Percentiles rank a stretch among this genome's conserved stretches.
Conservation (phyloP, 1,140 invertebrate species). For the Scylla paramamosain region DNA sequence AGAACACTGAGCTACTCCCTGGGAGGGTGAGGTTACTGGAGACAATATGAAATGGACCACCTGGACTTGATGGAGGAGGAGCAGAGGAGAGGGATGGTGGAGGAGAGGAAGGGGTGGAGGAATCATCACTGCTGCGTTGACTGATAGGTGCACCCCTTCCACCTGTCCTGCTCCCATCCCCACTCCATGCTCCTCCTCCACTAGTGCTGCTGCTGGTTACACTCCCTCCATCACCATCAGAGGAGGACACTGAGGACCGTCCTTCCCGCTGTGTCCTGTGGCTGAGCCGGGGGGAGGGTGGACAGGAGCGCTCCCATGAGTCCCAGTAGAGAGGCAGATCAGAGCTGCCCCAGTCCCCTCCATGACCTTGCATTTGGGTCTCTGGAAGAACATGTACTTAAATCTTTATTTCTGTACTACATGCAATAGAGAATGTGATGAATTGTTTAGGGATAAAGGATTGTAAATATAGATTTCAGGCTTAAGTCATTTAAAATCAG, state of each 20-base stretch:
- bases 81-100: slow-evolving; percentile 78
- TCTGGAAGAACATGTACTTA: slow-evolving; percentile 81
- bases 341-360: slow-evolving; percentile 79
- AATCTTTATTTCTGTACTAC: neutral
- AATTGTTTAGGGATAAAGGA: neutral
- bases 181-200: slow-evolving; percentile 61
- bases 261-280: slow-evolving; percentile 74
- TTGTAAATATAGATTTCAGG: too few relatives aligned
- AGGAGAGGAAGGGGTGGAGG: slow-evolving; percentile 79
- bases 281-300: slow-evolving; percentile 75
- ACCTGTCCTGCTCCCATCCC: slow-evolving; percentile 61
- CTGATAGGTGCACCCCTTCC: slow-evolving; percentile 66
- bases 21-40: slow-evolving; percentile 73
- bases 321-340: slow-evolving; percentile 93
- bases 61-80: slow-evolving; percentile 79
- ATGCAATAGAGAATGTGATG: slow-evolving; percentile 34
- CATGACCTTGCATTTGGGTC: slow-evolving; percentile 83
- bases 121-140: slow-evolving; percentile 77
- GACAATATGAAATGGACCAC: slow-evolving; percentile 77
- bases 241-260: slow-evolving; percentile 78
- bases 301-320: slow-evolving; percentile 87
- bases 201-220: slow-evolving; percentile 60
- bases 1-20: slow-evolving; percentile 57
- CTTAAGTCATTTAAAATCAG: too few relatives aligned
- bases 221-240: slow-evolving; percentile 75